Evolutionary conservation across 2,888 invertebrate species (phyloP), one percentile per base, ranked within the genome.

Genomic region (Dysmachus trigonus): DNA sequence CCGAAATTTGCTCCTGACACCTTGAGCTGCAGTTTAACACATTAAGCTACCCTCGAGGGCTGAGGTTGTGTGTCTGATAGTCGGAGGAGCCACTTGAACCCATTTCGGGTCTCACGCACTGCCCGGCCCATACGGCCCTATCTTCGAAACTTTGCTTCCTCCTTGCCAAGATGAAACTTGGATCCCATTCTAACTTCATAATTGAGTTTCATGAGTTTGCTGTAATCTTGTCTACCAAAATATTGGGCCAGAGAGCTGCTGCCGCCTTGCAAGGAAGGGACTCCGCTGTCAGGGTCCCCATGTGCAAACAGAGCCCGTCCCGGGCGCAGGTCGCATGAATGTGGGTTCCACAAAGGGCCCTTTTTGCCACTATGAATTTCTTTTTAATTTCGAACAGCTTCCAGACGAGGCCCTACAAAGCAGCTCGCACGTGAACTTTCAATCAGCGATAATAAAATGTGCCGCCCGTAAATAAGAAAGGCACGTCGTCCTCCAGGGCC

Each of bases 131-230:
- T 33, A n/a, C 47, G n/a, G 22, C 62, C 81, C 15, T 73, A 81
- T 81, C 33, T 51, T 15, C 1, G 18, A 53, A 81, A 81, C 53
- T 81, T 53, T 81, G 33, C 47, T 81, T 15, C 51, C 31, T 79
- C 47, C n/a, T n/a, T 79, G 47, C 79, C 31, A 47, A 30, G 31
- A 53, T n/a, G 27, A 62, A 30, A 62, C 33, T 81, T 81, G 62
- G 53, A 53, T 81, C 53, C 77, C 53, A 81, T 81, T 81, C 33
- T 31, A 81, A 81, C 81, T 81, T 81, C 33, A 81, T 81, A 81
- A 81, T 81, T 81, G 62, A 81, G 81, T 81, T 53, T 27, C 81
- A 15, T 81, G 51, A 81, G 31, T 81, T 47, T 30, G n/a, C 62
- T 33, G 53, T 33, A 81, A 81, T 81, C 81, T 81, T 81, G 81